phyloP scores from a whole-genome alignment of 2,113 vertebrate species.

The Aldabrachelys gigantea region DNA sequence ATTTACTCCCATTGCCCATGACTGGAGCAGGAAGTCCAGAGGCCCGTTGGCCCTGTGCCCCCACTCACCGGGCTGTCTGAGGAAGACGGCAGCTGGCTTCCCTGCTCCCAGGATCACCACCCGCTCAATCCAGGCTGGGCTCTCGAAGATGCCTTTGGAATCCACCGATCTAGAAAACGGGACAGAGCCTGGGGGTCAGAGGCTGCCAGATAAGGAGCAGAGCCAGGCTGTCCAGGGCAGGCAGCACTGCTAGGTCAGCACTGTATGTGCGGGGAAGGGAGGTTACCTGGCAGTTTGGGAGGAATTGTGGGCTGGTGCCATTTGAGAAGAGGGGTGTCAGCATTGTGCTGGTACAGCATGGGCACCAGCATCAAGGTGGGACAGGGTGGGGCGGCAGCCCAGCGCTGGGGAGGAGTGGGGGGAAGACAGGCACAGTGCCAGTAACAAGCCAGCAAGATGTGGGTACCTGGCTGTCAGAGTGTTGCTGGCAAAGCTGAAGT shows the following conservation, averaged over 20 bases:
- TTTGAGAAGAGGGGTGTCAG: not conserved
- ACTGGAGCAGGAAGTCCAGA: not conserved
- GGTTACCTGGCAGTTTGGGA: not conserved
- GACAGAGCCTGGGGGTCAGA: not conserved
- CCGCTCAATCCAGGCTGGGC: constrained; percentile 85
- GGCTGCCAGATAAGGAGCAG: not conserved
- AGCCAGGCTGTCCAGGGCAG: not conserved
- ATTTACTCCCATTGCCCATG: not conserved
- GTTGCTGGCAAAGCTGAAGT: constrained; percentile 81
- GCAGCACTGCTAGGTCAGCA: not conserved
- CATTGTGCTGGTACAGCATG: not conserved
- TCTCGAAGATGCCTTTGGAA: constrained; percentile 81
- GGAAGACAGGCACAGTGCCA: accelerated
- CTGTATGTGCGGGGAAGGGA: no score
- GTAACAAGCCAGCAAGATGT: not conserved
- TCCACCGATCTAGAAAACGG: constrained; percentile 78
- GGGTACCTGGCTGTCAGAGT: constrained; percentile 84
- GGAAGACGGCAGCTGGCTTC: constrained; percentile 80
- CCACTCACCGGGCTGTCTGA: constrained; percentile 82
- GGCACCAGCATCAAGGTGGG: not conserved
- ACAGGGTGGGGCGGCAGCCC: not conserved
- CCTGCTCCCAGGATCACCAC: constrained; percentile 86
- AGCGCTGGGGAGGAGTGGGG: not conserved
- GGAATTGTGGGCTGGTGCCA: not conserved
- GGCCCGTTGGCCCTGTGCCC: not conserved